Conservation (phyloP, 2,113 vertebrate species). For the Cygnus buccinator region DNA sequence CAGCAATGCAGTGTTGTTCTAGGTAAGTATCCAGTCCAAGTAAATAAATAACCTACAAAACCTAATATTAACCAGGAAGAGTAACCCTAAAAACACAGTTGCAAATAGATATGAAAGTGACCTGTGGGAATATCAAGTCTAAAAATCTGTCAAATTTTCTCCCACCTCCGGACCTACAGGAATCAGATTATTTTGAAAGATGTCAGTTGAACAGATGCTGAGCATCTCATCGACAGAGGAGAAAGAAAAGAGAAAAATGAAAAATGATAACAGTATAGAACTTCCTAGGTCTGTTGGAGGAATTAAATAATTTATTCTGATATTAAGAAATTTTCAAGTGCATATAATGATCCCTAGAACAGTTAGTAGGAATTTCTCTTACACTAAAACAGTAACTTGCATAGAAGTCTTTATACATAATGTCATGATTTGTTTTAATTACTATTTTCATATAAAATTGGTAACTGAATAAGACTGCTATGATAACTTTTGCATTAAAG, state of each 20-base stretch:
- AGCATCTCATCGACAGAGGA: background rate
- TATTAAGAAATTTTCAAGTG: background rate
- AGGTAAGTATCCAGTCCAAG: background rate
- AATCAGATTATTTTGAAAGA: background rate
- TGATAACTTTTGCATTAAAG: background rate
- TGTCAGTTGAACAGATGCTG: background rate
- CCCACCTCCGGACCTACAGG: background rate
- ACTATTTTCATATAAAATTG: background rate
- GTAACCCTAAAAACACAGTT: background rate
- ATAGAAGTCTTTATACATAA: background rate
- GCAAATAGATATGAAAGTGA: background rate
- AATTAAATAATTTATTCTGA: background rate
- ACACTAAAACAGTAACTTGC: background rate
- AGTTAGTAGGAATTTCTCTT: background rate
- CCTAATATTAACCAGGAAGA: background rate
- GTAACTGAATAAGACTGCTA: background rate
- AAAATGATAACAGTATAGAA: background rate
- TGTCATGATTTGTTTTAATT: background rate
- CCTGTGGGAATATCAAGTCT: background rate
- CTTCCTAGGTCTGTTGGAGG: background rate
- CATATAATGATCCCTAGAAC: fast-evolving
- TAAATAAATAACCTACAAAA: background rate
- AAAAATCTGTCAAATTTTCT: background rate
- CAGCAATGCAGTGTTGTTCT: background rate
- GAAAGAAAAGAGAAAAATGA: background rate